Evolutionary conservation across 1,140 invertebrate species (phyloP), one percentile per base, ranked within the genome.

Genomic region (Antheraea mylitta): DNA sequence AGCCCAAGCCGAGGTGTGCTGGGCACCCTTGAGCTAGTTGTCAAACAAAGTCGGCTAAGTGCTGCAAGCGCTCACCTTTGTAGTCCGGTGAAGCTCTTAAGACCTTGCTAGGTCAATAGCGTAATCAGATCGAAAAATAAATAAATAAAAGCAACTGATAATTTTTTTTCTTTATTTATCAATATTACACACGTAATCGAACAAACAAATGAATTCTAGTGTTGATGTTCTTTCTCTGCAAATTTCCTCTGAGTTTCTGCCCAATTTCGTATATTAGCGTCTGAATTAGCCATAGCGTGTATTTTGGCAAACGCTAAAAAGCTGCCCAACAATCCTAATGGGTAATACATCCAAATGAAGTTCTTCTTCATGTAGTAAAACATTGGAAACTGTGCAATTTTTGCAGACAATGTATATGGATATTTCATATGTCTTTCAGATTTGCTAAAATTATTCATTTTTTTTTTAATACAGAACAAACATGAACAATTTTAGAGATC

Each of bases 401-500:
- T 96, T n/a, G 96, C 95, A 9, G 94, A 82, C 0, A 94, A 71
- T 0, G 96, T 96, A 76, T 96, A 96, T 4, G 96, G 96, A 85
- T 89, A 96, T 86, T 95, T 96, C 96, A 96, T 96, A 16, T 93
- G 94, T 16, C 95, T 79, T 66, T 84, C 87, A 18, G 87, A 88
- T 78, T 88, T 87, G 48, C 87, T 90, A 76, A 68, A 84, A 85
- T 66, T 36, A 37, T 36, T 18, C 0, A 16, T 11, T n/a, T 2
- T 16, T 3, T 48, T 53, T 53, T 53, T 10, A 42, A 10, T 42
- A 42, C 38, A 10, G 38, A 10, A 42, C 7, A 42, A 42, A 42
- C 1, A 42, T 42, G 11, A 42, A 42, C 7, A 42, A 53, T 16
- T 53, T 53, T 42, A 0, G 38, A 11, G 0, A 42, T 11, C 38